Percentiles rank a stretch among this genome's conserved stretches.
Evolutionary conservation across 2,888 invertebrate genomes (phyloP).

Genomic region (Atethmia centrago): DNA sequence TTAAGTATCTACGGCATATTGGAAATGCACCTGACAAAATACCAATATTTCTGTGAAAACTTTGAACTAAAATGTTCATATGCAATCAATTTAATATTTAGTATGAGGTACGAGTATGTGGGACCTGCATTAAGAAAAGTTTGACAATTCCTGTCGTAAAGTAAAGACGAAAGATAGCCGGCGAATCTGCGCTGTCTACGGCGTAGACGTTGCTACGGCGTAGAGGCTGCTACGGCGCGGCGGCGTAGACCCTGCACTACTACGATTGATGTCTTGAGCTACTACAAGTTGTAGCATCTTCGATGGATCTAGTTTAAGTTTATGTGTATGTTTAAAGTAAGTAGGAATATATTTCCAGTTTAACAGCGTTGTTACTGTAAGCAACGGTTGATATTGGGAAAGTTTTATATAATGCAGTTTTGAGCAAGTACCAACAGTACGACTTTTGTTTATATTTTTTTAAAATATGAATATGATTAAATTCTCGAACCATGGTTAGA

Average conservation of each 20-base stretch:
- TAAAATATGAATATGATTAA: not conserved
- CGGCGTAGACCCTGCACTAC: constrained; percentile 29
- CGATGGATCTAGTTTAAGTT: constrained; percentile 24
- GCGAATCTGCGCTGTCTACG: constrained; percentile 43
- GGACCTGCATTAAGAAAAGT: not conserved
- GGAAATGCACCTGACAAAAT: not conserved
- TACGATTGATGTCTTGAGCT: constrained; percentile 51
- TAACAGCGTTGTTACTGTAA: constrained; percentile 2
- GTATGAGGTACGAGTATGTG: not conserved
- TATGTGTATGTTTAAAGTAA: constrained; percentile 21
- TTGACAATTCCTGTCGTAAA: constrained; percentile 32
- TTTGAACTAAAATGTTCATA: too few species aligned
- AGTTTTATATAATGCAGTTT: not conserved
- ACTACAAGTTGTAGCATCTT: constrained; percentile 36
- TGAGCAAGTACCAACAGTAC: not conserved
- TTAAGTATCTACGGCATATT: not conserved
- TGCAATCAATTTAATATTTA: not conserved
- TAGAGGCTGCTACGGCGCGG: constrained; percentile 53
- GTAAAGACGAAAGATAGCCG: constrained; percentile 49
- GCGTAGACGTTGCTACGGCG: constrained; percentile 51
- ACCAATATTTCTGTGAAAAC: not conserved
- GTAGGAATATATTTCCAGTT: not conserved
- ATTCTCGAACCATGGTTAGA: not conserved
- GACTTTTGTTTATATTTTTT: not conserved
- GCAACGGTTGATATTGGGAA: not conserved